These are phyloP conservation scores for Hermaeophaga mercurialis DNA, from an alignment of 2,888 invertebrate species.

Conservation along the genomic window DNA sequence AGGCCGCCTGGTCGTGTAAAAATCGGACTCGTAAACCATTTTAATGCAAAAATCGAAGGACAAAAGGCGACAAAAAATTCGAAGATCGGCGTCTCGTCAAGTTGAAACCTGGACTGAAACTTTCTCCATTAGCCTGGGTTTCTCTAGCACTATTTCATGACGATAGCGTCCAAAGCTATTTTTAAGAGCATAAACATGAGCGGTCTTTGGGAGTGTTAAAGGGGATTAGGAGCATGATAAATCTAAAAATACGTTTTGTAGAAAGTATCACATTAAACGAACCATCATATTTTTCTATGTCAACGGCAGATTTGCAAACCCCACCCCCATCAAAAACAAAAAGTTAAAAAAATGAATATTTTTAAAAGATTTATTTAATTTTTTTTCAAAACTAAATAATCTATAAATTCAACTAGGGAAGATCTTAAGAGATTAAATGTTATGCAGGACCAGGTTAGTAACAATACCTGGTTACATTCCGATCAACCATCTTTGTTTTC, in stretches of 20 bases:
- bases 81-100: constrained; percentile 48
- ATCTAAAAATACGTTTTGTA: no score
- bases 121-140: constrained; percentile 44
- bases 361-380: no score
- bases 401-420: no score
- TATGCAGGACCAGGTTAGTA: no score
- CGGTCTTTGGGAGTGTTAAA: neutral
- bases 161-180: constrained; percentile 33
- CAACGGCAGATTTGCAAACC: neutral
- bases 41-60: constrained; percentile 46
- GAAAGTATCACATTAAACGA: neutral
- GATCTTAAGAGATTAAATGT: no score
- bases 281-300: neutral
- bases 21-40: constrained; percentile 94
- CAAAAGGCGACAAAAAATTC: constrained; percentile 29
- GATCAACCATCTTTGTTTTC: no score
- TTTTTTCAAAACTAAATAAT: no score
- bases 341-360: no score
- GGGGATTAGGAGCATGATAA: neutral
- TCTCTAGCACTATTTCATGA: constrained; percentile 42
- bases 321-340: no score
- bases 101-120: constrained; percentile 51
- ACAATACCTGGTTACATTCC: no score
- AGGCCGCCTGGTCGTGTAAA: constrained; percentile 86
- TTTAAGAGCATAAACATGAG: constrained; percentile 16